Conservation (phyloP, 2,888 invertebrate species). For the Eugnorisma glareosa region DNA sequence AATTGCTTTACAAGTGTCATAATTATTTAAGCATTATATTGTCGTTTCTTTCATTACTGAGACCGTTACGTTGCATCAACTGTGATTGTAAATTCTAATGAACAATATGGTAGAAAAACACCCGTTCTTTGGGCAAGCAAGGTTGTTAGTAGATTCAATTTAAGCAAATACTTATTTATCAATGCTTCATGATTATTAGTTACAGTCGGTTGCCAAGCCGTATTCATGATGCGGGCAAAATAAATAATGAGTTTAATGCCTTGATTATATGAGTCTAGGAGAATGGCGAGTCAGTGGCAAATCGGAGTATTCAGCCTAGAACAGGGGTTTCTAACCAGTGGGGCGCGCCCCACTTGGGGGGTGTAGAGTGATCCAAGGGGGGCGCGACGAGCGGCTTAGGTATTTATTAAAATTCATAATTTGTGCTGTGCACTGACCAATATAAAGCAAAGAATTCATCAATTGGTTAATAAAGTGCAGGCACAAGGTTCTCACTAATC, state of each 20-base stretch:
- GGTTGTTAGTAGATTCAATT: conserved; percentile 9
- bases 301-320: background rate
- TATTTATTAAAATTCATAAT: too few species aligned
- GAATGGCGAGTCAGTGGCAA: background rate
- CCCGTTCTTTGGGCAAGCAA: background rate
- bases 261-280: background rate
- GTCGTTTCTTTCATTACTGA: conserved; percentile 2
- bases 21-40: background rate
- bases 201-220: conserved; percentile 12
- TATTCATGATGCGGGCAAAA: conserved; percentile 25
- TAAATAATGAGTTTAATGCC: background rate
- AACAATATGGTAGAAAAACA: conserved; percentile 24
- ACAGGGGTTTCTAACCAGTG: too few species aligned
- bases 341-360: too few species aligned
- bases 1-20: background rate
- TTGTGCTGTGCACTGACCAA: too few species aligned
- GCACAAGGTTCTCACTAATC: too few species aligned
- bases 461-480: too few species aligned
- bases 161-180: conserved; percentile 16
- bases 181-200: conserved; percentile 28
- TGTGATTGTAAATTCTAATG: conserved; percentile 7
- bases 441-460: too few species aligned
- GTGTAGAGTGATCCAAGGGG: too few species aligned
- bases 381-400: too few species aligned
- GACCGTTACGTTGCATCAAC: conserved; percentile 4